These are phyloP conservation scores for Phlogophora meticulosa DNA, from an alignment of 2,888 invertebrate species.

Conservation along the genomic window DNA sequence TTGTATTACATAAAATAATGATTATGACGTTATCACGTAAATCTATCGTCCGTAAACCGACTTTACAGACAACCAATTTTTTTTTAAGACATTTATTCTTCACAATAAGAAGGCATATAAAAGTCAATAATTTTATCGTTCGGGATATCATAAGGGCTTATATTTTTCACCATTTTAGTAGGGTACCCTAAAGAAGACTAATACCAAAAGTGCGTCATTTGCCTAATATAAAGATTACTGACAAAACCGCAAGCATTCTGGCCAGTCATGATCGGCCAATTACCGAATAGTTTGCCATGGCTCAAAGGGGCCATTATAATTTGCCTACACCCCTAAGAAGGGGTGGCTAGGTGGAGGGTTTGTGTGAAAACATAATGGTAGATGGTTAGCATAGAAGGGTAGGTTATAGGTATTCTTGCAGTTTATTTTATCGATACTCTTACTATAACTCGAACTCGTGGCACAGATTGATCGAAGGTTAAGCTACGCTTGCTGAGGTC, in stretches of 20 bases:
- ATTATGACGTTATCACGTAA: no score
- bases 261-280: slow-evolving; percentile 50
- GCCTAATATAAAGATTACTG: background rate
- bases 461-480: no score
- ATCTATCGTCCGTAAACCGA: no score
- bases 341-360: slow-evolving; percentile 9
- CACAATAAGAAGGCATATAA: no score
- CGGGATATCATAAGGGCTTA: no score
- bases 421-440: background rate
- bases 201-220: background rate
- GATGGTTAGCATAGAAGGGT: background rate
- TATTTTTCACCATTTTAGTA: no score
- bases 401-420: background rate
- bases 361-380: slow-evolving; percentile 15
- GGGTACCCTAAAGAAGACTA: background rate
- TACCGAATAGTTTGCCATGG: slow-evolving; percentile 45
- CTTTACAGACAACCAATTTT: no score
- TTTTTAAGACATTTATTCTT: no score
- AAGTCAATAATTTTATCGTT: no score
- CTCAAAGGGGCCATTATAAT: slow-evolving; percentile 44
- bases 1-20: no score
- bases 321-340: slow-evolving; percentile 11
- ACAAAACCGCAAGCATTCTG: slow-evolving; percentile 28
- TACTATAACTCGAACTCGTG: no score
- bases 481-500: no score